phyloP scores from a whole-genome alignment of 2,888 invertebrate species.

The Adineta ricciae region DNA sequence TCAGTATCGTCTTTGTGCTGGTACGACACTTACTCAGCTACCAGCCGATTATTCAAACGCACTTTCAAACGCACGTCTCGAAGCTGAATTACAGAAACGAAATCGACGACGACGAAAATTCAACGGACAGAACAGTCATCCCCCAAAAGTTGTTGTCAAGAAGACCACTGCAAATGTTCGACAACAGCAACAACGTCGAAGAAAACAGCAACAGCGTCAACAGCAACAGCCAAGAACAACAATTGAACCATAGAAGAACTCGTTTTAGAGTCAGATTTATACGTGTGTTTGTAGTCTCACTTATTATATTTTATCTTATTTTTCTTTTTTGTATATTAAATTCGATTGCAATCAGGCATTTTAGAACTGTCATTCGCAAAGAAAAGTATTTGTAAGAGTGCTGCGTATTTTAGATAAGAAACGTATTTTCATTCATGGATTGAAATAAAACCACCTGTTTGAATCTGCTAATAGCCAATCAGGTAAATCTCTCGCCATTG shows the following conservation, averaged over 20 bases:
- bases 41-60: background rate
- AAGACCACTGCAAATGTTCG: background rate
- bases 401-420: background rate
- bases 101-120: background rate
- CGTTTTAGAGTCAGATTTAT: background rate
- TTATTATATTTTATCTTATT: slow-evolving; percentile 5
- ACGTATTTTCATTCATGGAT: background rate
- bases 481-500: background rate
- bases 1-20: slow-evolving; percentile 20
- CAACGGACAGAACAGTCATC: background rate
- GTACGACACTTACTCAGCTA: background rate
- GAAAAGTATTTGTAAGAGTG: background rate
- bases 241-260: background rate
- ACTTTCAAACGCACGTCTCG: background rate
- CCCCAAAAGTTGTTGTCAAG: background rate
- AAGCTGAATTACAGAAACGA: background rate
- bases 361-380: background rate
- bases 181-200: background rate
- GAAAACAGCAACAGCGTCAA: background rate
- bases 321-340: background rate
- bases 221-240: background rate
- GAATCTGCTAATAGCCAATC: background rate
- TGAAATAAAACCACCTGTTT: no score
- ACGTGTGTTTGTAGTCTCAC: slow-evolving; percentile 1
- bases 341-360: background rate